Evolutionary conservation across 2,888 invertebrate species (phyloP), one percentile per base, ranked within the genome.

Genomic region (Ametastegia equiseti): DNA sequence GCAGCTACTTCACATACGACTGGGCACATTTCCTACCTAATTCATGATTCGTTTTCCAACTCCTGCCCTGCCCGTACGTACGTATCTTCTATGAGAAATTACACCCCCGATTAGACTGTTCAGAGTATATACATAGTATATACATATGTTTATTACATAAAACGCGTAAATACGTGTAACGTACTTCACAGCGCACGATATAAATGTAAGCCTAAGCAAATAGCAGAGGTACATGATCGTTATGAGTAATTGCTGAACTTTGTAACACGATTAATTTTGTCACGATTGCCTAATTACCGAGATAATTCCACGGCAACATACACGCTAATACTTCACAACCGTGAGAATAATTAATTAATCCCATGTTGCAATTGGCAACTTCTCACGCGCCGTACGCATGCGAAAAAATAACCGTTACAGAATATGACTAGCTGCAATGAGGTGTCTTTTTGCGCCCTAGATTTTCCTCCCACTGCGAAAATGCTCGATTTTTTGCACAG

Each of bases 271-370:
- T 75, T 75, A 54, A 54, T 50, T 75, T 36, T 15, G 54, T 75
- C 23, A n/a, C 19, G 54, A 19, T 54, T 54, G 75, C 36, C 27
- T 54, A 75, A 33, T 75, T 33, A 75, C 75, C 9, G 19, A 36
- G 50, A 36, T 75, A 54, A 75, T 54, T n/a, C 19, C 30, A 6
- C 75, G 30, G 27, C 45, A 54, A 33, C n/a, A 54, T 54, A 54
- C 15, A 4, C 23, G 23, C 71, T 7, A 67, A 39, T 67, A 67
- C 39, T 19, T 71, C 71, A 47, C 27, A 71, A 71, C 27, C 47
- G 27, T 71, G 45, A 47, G 42, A 71, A 71, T n/a, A n/a, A n/a
- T 71, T 45, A 71, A 36, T 54, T 75, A 75, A 50, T 75, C 50
- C 33, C 75, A n/a, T 0, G 50, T 36, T 75, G 36, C 75, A 50